phyloP scores from a whole-genome alignment of 2,888 invertebrate species.

The Spodoptera exigua region DNA sequence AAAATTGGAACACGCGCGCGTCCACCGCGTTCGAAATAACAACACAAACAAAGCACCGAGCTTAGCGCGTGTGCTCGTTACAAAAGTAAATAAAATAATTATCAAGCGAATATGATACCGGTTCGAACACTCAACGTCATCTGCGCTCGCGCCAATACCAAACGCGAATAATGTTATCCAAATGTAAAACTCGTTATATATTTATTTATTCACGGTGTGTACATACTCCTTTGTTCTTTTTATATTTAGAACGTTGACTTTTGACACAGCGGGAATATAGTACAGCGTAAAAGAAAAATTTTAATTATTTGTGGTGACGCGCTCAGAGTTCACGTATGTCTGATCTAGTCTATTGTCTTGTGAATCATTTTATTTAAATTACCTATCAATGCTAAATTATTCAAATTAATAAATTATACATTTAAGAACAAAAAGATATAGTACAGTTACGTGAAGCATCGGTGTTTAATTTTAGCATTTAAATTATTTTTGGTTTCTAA shows the following conservation, averaged over 20 bases:
- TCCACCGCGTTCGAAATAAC: slow-evolving; percentile 23
- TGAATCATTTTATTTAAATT: slow-evolving; percentile 12
- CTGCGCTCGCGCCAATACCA: slow-evolving; percentile 59
- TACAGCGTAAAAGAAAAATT: slow-evolving; percentile 7
- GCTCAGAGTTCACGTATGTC: slow-evolving; percentile 3
- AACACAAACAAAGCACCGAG: slow-evolving; percentile 47
- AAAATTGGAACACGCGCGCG: slow-evolving; percentile 46
- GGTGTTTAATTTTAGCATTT: too few relatives aligned
- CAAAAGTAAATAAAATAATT: slow-evolving; percentile 59
- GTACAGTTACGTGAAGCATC: too few relatives aligned
- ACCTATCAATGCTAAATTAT: too few relatives aligned
- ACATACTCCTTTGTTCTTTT: slow-evolving; percentile 75
- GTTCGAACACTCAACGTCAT: slow-evolving; percentile 55
- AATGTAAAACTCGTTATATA: slow-evolving; percentile 66
- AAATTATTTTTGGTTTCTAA: too few relatives aligned
- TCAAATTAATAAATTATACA: too few relatives aligned
- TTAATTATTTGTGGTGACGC: slow-evolving; percentile 22
- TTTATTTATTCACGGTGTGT: slow-evolving; percentile 75
- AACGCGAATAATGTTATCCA: slow-evolving; percentile 67
- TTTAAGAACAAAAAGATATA: too few relatives aligned
- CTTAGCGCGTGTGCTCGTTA: slow-evolving; percentile 47
- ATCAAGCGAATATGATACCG: slow-evolving; percentile 55
- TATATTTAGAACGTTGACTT: slow-evolving; percentile 76
- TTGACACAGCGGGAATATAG: slow-evolving; percentile 63
- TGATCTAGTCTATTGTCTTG: slow-evolving; percentile 1